phyloP scores from a whole-genome alignment of 2,797 vertebrate species.

The Chrysocyon brachyurus region DNA sequence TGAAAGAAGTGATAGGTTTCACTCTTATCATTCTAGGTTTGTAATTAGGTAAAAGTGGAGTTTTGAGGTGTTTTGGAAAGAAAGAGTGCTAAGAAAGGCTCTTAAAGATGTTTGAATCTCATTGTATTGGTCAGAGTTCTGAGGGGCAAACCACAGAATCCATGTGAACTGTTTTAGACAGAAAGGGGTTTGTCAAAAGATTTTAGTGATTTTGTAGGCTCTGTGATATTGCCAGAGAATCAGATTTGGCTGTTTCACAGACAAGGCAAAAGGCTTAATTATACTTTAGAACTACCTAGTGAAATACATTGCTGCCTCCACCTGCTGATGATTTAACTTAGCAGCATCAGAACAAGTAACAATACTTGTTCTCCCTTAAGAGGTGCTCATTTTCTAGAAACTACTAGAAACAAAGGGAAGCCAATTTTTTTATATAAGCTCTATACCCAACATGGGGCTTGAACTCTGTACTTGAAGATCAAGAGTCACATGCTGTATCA shows the following conservation, averaged over 20 bases:
- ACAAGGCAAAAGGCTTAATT: background rate
- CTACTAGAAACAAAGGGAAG: constrained; percentile 6
- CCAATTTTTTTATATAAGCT: background rate
- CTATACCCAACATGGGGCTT: background rate
- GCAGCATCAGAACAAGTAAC: background rate
- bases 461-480: background rate
- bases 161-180: background rate
- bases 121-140: background rate
- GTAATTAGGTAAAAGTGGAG: background rate
- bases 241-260: background rate
- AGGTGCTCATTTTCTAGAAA: background rate
- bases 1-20: background rate
- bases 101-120: background rate
- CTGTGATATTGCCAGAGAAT: background rate
- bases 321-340: background rate
- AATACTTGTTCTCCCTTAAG: background rate
- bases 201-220: background rate
- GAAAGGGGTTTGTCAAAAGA: background rate
- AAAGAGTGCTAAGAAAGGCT: background rate
- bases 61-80: constrained; percentile 11
- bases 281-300: background rate
- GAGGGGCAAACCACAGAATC: background rate
- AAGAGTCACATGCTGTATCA: background rate
- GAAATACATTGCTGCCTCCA: background rate
- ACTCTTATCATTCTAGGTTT: background rate